Base-by-base conservation (phyloP, 2,797 vertebrate genomes). In the Typhlichthys subterraneus region DNA sequence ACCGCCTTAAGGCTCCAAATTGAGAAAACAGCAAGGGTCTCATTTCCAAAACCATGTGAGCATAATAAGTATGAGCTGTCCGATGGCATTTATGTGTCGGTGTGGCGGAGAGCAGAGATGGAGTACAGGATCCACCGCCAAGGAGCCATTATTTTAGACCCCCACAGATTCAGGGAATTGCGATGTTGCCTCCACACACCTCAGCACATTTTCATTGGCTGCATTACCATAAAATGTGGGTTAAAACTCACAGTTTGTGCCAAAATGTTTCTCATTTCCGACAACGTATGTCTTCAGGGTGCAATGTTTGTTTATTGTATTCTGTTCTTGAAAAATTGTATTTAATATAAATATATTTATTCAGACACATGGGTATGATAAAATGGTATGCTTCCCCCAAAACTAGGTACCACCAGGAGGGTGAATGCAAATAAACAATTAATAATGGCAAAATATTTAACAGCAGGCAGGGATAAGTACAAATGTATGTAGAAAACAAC, bases 121-220 rank as follows among this genome's bases (percentile, higher is more conserved):
- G 85, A 88, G 88, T 79, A 75, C 86, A 74, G 75, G 67, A 29
- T 29, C 23, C 71, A 57, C 83, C 72, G 67, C 81, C 82, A 80
- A 83, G 86, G 87, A 90, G 80, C 87, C 87, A 91, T 92, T 93
- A 92, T 91, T 92, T 91, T 79, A 89, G 88, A 87, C 91, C 89
- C 91, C 89, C 83, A 86, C 73, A 57, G 90, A 87, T 90, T 79
- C 49, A 33, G 72, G 75, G 83, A 89, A 91, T 90, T 91, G 87
- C 88, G 64, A 85, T 90, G 86, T 88, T 89, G 81, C 80, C 73
- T 87, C 79, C 81, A 65, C 58, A 80, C 77, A 72, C 76, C 85
- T 77, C 79, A 80, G 79, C 85, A 85, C 77, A 76, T 85, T 87
- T 81, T 59, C 76, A 74, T 78, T 71, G 46, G 46, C 65, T 63